Conservation (phyloP, 2,797 vertebrate species). For the Rhynchonycteris naso region DNA sequence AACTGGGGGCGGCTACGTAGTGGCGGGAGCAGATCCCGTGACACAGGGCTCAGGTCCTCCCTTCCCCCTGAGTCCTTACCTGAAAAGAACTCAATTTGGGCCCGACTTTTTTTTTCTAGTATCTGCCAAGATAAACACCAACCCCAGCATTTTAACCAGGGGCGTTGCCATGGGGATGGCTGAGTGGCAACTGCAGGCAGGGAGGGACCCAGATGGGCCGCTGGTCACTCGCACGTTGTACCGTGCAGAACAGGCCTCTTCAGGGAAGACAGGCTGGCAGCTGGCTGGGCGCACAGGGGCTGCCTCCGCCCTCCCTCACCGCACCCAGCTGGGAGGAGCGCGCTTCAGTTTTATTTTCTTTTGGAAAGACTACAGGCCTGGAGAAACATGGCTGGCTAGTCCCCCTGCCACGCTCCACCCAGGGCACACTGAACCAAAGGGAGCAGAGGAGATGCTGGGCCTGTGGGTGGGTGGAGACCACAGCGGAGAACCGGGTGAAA, state of each 20-base stretch:
- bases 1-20: neutral
- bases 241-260: fast-evolving
- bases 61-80: neutral
- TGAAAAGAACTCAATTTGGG: conserved; percentile 18
- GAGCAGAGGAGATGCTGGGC: neutral
- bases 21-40: neutral
- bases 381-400: neutral
- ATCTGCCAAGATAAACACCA: conserved; percentile 66
- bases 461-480: neutral
- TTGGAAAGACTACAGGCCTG: neutral
- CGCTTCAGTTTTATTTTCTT: neutral
- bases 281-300: fast-evolving
- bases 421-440: neutral
- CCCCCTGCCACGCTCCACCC: neutral
- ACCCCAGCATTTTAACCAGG: conserved; percentile 54
- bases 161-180: conserved; percentile 57
- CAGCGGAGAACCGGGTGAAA: neutral
- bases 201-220: neutral
- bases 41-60: neutral
- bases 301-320: neutral
- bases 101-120: neutral
- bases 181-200: neutral
- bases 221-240: neutral
- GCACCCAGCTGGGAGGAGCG: neutral
- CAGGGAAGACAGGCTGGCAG: neutral